phyloP scores from a whole-genome alignment of 30 jellyfish, hydroid and myxozoan species.

The Phacellophora camtschatica region DNA sequence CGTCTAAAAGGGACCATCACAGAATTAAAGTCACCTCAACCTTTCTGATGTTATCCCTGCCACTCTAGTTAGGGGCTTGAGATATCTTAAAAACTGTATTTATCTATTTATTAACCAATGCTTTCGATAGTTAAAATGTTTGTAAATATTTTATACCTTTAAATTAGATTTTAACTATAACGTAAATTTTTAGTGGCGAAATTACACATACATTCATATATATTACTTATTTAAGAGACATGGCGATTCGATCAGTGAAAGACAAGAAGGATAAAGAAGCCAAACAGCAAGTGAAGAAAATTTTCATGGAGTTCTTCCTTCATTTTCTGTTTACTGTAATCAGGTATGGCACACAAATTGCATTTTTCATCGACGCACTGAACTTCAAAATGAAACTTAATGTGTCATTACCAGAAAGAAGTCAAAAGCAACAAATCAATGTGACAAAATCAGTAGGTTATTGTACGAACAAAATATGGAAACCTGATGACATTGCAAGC shows the following conservation, averaged over 20 bases:
- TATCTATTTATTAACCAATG: no score
- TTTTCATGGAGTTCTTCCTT: conserved; percentile 22
- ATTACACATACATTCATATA: no score
- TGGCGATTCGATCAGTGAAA: conserved; percentile 46
- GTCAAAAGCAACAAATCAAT: not conserved
- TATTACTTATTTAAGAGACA: no score
- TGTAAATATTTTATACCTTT: no score
- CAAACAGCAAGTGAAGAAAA: not conserved
- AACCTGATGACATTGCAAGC: conserved; percentile 1
- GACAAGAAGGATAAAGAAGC: conserved; percentile 34
- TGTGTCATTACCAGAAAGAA: not conserved
- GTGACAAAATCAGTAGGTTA: conserved; percentile 11
- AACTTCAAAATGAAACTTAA: not conserved
- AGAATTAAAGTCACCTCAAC: no score
- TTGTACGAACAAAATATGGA: conserved; percentile 35
- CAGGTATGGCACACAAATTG: conserved; percentile 41
- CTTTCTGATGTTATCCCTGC: no score
- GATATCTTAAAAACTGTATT: no score
- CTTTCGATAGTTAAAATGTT: no score
- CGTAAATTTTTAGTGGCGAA: no score
- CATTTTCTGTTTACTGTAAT: not conserved
- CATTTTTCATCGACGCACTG: conserved; percentile 24
- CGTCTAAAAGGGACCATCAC: no score
- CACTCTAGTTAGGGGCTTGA: no score
- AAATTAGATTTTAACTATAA: no score